Evolutionary conservation across 2,797 vertebrate species (phyloP), one percentile per base, ranked within the genome.

Genomic region (Diplodus sargus): DNA sequence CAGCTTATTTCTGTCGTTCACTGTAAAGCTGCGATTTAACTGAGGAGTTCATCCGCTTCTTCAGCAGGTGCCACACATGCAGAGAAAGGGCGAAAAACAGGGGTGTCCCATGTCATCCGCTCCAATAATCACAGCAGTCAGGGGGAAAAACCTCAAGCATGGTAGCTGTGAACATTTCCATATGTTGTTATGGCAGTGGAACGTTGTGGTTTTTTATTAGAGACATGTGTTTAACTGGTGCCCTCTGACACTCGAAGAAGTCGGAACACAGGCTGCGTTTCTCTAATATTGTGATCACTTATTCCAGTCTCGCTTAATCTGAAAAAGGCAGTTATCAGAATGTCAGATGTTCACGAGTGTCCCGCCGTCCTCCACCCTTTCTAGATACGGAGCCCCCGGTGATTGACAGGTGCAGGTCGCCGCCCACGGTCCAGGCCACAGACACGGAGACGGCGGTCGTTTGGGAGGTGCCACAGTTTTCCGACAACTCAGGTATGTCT

Each of bases 391-490:
- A 99, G 86, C 96, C 97, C 13, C 98, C 98, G 0, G 96, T 98
- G 88, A 97, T 99, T 93, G 98, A 99, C 93, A 94, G 95, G 90
- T 99, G 98, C 94, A 94, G 98, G 87, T 98, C 98, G 17, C 98
- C 98, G 6, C 96, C 96, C 70, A 90, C 96, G 0, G 10, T 97
- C 63, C 95, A 96, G 87, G 95, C 95, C 70, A 85, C 93, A 62
- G 97, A 95, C 78, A 89, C 87, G 4, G 92, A 95, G 70, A 93
- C 95, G 17, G 87, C 92, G 6, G 96, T 87, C 0, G 91, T 78
- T 14, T 99, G 97, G 97, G 97, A 99, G 62, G 96, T 97, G 82
- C 98, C 98, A 47, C 96, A 97, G 90, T 99, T 99, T 96, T 99
- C 98, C 69, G 98, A 99, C 94, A 99, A 99, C 90, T 99, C 98